A percentile compares a stretch with the other conserved stretches of the same genome.
These are phyloP conservation scores for Boulengeromyrus knoepffleri DNA, from an alignment of 2,113 vertebrate genomes.

Conservation along the genomic window DNA sequence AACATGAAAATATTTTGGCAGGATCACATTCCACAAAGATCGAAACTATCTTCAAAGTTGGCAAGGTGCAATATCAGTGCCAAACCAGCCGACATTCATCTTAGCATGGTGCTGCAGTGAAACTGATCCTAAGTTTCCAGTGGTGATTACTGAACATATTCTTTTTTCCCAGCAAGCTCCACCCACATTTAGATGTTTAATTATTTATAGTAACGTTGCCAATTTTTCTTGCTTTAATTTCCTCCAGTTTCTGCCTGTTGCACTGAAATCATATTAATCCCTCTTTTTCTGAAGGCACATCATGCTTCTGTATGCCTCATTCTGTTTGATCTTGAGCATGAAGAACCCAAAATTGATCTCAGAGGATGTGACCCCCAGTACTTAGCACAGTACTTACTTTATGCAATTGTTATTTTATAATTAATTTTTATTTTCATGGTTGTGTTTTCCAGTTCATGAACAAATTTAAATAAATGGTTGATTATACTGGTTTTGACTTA, in stretches of 20 bases:
- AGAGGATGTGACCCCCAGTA: slow-evolving; percentile 60
- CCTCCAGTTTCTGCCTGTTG: slow-evolving; percentile 50
- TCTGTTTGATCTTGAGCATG: not conserved
- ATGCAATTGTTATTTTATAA: slow-evolving; percentile 10
- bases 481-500: not conserved
- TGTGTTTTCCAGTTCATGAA: not conserved
- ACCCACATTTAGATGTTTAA: slow-evolving; percentile 54
- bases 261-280: not conserved
- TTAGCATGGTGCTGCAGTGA: slow-evolving; percentile 17
- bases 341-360: slow-evolving; percentile 41
- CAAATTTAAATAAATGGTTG: not conserved
- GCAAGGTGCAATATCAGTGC: slow-evolving; percentile 5
- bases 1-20: not conserved
- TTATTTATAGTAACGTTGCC: slow-evolving; percentile 71
- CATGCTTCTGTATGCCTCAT: not conserved
- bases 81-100: not conserved
- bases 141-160: slow-evolving; percentile 23
- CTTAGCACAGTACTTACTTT: slow-evolving; percentile 22
- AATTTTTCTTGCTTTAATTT: slow-evolving; percentile 61
- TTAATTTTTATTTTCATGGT: not conserved
- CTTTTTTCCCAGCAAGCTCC: not conserved
- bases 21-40: not conserved
- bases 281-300: not conserved
- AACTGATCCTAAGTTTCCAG: slow-evolving; percentile 31
- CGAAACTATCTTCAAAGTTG: not conserved